Base-by-base conservation (phyloP, 2,113 vertebrate genomes). In the Antigone vipio region DNA sequence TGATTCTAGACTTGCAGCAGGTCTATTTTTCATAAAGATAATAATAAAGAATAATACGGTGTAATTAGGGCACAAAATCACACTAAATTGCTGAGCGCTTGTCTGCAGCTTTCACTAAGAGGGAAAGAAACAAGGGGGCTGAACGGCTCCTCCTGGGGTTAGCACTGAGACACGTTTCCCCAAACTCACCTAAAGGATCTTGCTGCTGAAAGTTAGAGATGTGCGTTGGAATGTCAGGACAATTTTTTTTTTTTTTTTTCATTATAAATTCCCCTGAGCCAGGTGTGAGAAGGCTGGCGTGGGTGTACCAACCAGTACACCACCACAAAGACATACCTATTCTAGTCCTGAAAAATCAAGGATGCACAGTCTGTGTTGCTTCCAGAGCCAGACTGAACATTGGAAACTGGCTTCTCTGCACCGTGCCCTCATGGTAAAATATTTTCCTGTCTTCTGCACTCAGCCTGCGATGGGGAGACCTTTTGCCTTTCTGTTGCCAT, bases 11-110 rank as follows among this genome's bases (percentile, higher is more conserved):
- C 77, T 89, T 90, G 91, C 79, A 89, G 87, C 63, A 88, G 72
- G 67, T 89, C 78, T 90, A 35, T 86, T 96, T 96, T 97, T 95
- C 50, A 72, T 89, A 60, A 81, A 93, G 89, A 80, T 71, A 91
- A 86, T 83, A 96, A 92, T 91, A 90, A 95, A 78, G 75, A 78
- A 63, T 74, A 93, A 90, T 83, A 85, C 1, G 2, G 83, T 81
- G 59, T 89, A 93, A 94, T 96, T 94, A 95, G 60, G 84, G 34
- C 34, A 45, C 81, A 88, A 95, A 95, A 96, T 76, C 75, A 75
- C 58, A 53, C 24, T 56, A 83, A 49, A 76, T 88, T 93, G 58
- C 63, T 49, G 71, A 74, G 35, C 49, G 40, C 34, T 74, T 83
- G 78, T 95, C 92, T 95, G 59, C 71, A 75, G 69, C 35, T 53